These are phyloP conservation scores for Silurus aristotelis DNA, from an alignment of 2,797 vertebrate genomes.

Conservation along the genomic window DNA sequence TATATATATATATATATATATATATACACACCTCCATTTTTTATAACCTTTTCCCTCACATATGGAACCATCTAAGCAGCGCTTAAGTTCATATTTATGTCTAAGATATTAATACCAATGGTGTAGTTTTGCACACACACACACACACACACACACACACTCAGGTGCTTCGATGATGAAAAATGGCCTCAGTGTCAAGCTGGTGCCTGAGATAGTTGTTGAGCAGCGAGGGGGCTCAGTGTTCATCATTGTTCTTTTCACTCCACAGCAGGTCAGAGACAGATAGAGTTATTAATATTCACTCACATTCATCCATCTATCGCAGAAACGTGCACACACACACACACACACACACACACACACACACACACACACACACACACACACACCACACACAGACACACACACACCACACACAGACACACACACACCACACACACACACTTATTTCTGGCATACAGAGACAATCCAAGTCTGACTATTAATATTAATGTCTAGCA, in stretches of 20 bases:
- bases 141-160: slow-evolving; percentile 16
- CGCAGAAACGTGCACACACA: slow-evolving; percentile 7
- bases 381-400: background rate
- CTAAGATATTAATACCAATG: background rate
- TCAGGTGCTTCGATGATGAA: slow-evolving; percentile 63
- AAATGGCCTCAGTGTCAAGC: slow-evolving; percentile 66
- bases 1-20: no score
- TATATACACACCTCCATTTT: background rate
- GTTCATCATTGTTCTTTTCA: slow-evolving; percentile 70
- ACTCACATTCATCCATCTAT: slow-evolving; percentile 48
- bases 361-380: background rate
- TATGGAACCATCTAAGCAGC: background rate
- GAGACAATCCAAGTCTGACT: background rate
- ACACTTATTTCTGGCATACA: background rate
- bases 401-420: no score
- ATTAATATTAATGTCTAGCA: slow-evolving; percentile 25
- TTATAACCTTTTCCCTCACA: background rate
- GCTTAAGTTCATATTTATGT: background rate
- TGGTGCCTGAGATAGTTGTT: slow-evolving; percentile 74
- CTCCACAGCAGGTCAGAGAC: slow-evolving; percentile 67
- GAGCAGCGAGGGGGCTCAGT: slow-evolving; percentile 67
- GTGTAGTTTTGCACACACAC: background rate
- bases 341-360: slow-evolving; percentile 2
- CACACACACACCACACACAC: background rate
- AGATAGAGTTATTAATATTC: slow-evolving; percentile 74